phyloP scores from a whole-genome alignment of 1,140 invertebrate species.

The Bicyclus anynana region DNA sequence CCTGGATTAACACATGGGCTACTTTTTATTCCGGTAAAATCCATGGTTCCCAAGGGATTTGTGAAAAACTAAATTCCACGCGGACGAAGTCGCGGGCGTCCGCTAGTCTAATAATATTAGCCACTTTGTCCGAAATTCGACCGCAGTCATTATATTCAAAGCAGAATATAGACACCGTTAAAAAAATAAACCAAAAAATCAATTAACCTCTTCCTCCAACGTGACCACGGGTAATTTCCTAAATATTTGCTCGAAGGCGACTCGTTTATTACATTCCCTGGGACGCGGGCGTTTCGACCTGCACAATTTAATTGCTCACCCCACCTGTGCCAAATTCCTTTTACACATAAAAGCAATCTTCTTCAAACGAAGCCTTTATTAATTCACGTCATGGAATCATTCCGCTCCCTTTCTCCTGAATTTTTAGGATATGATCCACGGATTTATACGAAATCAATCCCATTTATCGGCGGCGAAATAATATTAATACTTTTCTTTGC shows the following conservation, averaged over 20 bases:
- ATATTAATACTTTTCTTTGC: conserved; percentile 6
- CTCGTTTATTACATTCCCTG: conserved; percentile 70
- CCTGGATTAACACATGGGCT: too few species aligned
- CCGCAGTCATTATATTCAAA: not conserved
- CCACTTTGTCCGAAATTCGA: too few species aligned
- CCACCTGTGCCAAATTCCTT: conserved; percentile 50
- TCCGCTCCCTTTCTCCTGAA: conserved; percentile 2
- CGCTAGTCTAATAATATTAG: too few species aligned
- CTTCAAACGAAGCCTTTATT: conserved; percentile 32
- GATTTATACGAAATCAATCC: conserved; percentile 4
- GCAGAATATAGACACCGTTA: not conserved
- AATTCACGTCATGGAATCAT: conserved; percentile 24
- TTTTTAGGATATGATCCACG: not conserved
- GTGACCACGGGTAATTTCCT: not conserved
- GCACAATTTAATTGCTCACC: conserved; percentile 66
- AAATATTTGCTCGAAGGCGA: conserved; percentile 53
- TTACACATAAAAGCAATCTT: conserved; percentile 34
- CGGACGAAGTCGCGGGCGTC: too few species aligned
- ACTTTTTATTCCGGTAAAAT: too few species aligned
- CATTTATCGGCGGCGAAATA: conserved; percentile 4
- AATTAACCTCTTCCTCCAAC: not conserved
- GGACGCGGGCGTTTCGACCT: conserved; percentile 43
- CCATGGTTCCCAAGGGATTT: too few species aligned
- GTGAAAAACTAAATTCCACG: too few species aligned
- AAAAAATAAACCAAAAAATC: not conserved